Evolutionary conservation across 2,113 vertebrate species (phyloP).

Genomic region (Xiphophorus maculatus): DNA sequence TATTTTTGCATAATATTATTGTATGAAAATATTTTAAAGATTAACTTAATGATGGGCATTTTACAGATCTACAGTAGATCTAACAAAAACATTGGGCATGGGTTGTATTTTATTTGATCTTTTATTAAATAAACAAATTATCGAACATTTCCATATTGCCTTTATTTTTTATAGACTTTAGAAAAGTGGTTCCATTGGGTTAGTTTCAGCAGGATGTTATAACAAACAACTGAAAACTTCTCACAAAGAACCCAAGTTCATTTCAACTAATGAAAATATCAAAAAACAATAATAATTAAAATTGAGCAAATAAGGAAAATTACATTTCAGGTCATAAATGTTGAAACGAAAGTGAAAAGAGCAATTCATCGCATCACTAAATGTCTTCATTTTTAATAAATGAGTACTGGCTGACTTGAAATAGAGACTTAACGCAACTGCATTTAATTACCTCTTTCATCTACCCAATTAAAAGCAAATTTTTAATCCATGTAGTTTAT

Average conservation of each 20-base stretch:
- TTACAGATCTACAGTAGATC: too few species aligned
- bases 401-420: constrained; percentile 49
- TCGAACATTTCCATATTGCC: too few species aligned
- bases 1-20: too few species aligned
- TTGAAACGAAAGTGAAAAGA: neutral
- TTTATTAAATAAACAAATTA: too few species aligned
- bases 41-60: too few species aligned
- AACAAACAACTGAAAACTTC: neutral
- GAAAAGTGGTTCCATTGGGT: neutral
- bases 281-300: neutral
- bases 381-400: constrained; percentile 46
- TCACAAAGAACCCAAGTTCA: too few species aligned
- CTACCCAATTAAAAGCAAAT: constrained; percentile 76
- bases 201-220: neutral
- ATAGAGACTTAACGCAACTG: constrained; percentile 62
- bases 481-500: constrained; percentile 74
- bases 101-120: too few species aligned
- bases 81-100: too few species aligned
- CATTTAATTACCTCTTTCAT: constrained; percentile 81
- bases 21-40: too few species aligned
- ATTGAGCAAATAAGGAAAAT: neutral
- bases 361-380: constrained; percentile 36
- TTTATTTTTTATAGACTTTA: too few species aligned
- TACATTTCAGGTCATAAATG: neutral
- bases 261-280: neutral